Percentiles rank a stretch among this genome's conserved stretches.
Evolutionary conservation across 37 sponge, comb jelly and placozoan genomes (phyloP).

Genomic region (Aplysina aerophoba): DNA sequence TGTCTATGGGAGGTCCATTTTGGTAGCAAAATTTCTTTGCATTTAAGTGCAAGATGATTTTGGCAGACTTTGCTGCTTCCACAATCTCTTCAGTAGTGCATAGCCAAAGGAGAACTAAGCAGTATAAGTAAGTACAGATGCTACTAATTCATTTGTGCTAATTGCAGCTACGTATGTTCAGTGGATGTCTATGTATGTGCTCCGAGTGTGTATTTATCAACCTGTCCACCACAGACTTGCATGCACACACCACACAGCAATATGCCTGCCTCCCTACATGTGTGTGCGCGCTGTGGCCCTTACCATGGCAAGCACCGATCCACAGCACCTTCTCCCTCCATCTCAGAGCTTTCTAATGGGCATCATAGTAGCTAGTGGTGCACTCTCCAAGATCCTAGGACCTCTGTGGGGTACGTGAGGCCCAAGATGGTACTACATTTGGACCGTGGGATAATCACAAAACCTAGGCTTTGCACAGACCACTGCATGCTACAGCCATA

Average conservation of each 20-base stretch:
- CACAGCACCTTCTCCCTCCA: not conserved
- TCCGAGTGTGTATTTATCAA: no score
- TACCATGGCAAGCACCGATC: not conserved
- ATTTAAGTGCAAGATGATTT: no score
- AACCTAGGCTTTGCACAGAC: no score
- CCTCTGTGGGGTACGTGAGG: slow-evolving; percentile 45
- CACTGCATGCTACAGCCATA: no score
- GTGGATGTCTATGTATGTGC: no score
- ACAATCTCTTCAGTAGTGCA: not conserved
- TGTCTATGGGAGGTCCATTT: no score
- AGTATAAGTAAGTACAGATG: not conserved
- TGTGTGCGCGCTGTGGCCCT: not conserved
- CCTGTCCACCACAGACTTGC: not conserved
- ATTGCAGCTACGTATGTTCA: no score
- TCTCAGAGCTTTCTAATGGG: slow-evolving; percentile 35
- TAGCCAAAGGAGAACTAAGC: not conserved
- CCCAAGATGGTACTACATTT: not conserved
- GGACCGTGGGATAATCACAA: no score
- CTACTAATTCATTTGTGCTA: no score
- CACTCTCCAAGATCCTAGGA: slow-evolving; percentile 25
- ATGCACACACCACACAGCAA: not conserved
- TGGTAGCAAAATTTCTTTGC: no score
- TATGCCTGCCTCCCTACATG: not conserved
- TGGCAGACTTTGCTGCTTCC: no score
- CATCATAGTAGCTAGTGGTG: slow-evolving; percentile 28